Evolutionary conservation across 2,113 vertebrate species (phyloP).

Genomic region (Spizaetus ornatus): DNA sequence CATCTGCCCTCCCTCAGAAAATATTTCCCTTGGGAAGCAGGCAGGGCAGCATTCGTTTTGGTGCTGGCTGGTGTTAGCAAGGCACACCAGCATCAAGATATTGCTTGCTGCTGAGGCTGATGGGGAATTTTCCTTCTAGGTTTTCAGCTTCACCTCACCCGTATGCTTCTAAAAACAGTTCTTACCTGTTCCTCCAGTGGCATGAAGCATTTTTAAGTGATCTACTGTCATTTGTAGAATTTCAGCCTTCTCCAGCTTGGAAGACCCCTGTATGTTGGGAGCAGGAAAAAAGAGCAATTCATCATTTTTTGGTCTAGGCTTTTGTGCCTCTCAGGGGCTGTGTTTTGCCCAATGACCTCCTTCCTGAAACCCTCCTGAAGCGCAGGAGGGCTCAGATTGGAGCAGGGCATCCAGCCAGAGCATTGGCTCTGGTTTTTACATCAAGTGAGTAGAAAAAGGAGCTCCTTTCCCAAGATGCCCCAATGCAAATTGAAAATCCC

Average conservation of each 20-base stretch:
- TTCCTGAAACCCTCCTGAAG: background rate
- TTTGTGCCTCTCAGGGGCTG: background rate
- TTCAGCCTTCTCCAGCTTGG: constrained; percentile 94
- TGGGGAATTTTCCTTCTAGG: background rate
- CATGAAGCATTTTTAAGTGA: constrained; percentile 91
- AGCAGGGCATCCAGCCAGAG: background rate
- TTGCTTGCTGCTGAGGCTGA: background rate
- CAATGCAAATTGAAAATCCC: background rate
- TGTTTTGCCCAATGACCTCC: background rate
- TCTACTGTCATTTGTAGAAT: constrained; percentile 97
- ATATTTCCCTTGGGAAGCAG: background rate
- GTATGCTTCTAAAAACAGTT: background rate
- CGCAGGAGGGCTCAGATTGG: background rate
- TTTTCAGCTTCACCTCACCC: background rate
- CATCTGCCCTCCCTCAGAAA: background rate
- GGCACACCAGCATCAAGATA: background rate
- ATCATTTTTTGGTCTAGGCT: background rate
- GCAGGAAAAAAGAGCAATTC: background rate
- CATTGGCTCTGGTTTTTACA: background rate
- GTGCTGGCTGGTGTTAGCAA: background rate
- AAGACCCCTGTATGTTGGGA: constrained; percentile 80
- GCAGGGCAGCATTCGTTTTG: background rate
- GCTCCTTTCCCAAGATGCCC: background rate
- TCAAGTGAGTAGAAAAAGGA: background rate
- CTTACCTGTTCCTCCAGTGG: constrained; percentile 88